Percentiles rank a stretch among this genome's conserved stretches.
These are phyloP conservation scores for Amphiprion ocellaris DNA, from an alignment of 2,113 vertebrate genomes.

Conservation along the genomic window DNA sequence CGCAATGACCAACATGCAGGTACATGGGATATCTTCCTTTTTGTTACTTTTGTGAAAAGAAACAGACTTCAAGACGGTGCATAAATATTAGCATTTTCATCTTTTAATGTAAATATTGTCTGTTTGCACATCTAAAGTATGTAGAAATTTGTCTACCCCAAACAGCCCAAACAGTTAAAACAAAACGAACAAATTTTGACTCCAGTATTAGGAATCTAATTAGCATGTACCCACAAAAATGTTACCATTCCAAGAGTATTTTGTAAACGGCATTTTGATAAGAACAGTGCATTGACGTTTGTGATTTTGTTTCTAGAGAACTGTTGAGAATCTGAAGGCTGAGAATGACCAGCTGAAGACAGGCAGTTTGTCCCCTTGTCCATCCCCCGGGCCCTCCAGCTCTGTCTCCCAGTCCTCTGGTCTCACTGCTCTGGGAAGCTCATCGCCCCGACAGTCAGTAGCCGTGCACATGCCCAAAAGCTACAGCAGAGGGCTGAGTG, in stretches of 20 bases:
- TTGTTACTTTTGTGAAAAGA: neutral
- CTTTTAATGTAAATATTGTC: neutral
- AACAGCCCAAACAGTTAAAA: no score
- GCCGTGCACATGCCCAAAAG: constrained; percentile 90
- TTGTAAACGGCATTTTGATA: neutral
- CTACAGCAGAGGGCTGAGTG: constrained; percentile 86
- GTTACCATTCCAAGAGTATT: neutral
- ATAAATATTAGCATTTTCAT: neutral
- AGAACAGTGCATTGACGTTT: neutral
- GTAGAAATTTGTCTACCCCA: no score
- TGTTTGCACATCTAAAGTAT: neutral
- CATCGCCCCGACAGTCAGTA: constrained; percentile 92
- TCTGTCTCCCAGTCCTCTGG: constrained; percentile 86
- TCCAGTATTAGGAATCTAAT: neutral
- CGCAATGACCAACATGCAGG: constrained; percentile 98
- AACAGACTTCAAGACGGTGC: neutral
- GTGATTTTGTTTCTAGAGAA: constrained; percentile 82
- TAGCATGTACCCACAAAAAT: neutral
- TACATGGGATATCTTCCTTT: constrained; percentile 50
- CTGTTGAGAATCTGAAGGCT: constrained; percentile 94
- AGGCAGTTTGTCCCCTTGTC: constrained; percentile 84
- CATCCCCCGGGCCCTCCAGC: constrained; percentile 85
- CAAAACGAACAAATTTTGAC: no score
- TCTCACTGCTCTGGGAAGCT: constrained; percentile 83
- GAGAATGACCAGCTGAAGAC: constrained; percentile 97